Evolutionary conservation across 2,888 invertebrate species (phyloP), one percentile per base, ranked within the genome.

Genomic region (Drosophila formosana): DNA sequence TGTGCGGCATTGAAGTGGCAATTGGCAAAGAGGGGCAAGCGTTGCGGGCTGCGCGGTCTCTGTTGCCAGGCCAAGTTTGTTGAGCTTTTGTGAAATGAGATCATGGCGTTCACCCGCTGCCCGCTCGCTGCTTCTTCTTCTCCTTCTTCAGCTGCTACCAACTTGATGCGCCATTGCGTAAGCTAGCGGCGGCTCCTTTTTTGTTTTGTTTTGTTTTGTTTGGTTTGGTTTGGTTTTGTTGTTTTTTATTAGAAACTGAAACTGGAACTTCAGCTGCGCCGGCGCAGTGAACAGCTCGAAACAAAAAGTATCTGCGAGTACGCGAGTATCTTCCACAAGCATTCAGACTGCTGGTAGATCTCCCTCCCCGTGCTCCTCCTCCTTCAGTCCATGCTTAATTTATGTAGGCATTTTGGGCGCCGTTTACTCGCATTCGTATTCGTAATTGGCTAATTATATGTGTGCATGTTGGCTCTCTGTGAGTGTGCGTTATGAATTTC

Each of bases 381-480:
- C 26, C 3, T 8, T 13, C 39, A 6, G 11, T 18, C 28, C 28
- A 11, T 32, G 46, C 18, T 47, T 52, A 23, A 45, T 32, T 55
- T 34, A 30, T 49, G 30, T 32, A 34, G 43, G 55, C 55, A 45
- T 47, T 60, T 55, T 55, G 64, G 50, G 61, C 41, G 64, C 56
- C 55, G 47, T 71, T 66, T 74, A 60, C 63, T 41, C 39, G 39
- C 6, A 60, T 56, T 41, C 39, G 39, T 18, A 13, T 5, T 64
- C 57, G 68, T 78, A 88, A 85, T 85, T 81, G 83, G 66, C 83
- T 77, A 88, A 88, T 88, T 83, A 81, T 75, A 81, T 68, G 55
- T 63, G 39, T 55, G 52, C 34, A 55, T 49, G 57, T 65, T 47
- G 47, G 43, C 18, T 28, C 28, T 28, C 30, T 34, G 34, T 37